These are phyloP conservation scores for Chalcosyrphus nemorum DNA, from an alignment of 2,888 invertebrate genomes.

Conservation along the genomic window DNA sequence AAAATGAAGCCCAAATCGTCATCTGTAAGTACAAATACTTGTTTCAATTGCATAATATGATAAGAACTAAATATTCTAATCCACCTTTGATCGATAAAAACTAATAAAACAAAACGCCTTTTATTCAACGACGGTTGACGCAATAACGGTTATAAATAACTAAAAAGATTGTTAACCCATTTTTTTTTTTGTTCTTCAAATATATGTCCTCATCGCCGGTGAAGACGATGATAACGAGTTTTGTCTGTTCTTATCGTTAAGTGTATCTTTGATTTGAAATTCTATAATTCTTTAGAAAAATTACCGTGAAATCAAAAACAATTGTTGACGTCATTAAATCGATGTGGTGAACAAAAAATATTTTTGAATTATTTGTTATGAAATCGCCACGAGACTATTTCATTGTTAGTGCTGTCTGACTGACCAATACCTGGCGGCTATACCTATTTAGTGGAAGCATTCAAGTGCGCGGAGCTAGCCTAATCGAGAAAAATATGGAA, in stretches of 20 bases:
- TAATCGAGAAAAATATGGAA: conserved; percentile 21
- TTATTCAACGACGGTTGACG: conserved; percentile 13
- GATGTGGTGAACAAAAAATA: not conserved
- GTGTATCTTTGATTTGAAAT: not conserved
- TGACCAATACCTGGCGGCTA: not conserved
- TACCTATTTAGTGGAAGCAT: not conserved
- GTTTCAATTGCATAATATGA: not conserved
- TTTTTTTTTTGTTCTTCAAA: too few relatives aligned
- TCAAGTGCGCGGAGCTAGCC: not conserved
- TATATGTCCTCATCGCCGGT: not conserved
- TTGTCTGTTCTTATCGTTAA: conserved; percentile 3
- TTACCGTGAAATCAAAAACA: not conserved
- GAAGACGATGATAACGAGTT: not conserved
- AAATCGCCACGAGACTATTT: conserved; percentile 1
- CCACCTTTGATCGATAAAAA: not conserved
- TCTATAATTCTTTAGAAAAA: not conserved
- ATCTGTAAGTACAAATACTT: conserved; percentile 52
- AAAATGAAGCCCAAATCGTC: conserved; percentile 70
- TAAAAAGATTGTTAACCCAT: conserved; percentile 7
- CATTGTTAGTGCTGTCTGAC: conserved; percentile 19
- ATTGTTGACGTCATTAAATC: conserved; percentile 25
- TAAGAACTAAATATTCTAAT: not conserved
- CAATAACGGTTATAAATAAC: conserved; percentile 27
- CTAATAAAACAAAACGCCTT: not conserved
- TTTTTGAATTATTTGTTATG: not conserved